Evolutionary conservation across 2,797 vertebrate species (phyloP), one percentile per base, ranked within the genome.

Genomic region (Tangara arthus): DNA sequence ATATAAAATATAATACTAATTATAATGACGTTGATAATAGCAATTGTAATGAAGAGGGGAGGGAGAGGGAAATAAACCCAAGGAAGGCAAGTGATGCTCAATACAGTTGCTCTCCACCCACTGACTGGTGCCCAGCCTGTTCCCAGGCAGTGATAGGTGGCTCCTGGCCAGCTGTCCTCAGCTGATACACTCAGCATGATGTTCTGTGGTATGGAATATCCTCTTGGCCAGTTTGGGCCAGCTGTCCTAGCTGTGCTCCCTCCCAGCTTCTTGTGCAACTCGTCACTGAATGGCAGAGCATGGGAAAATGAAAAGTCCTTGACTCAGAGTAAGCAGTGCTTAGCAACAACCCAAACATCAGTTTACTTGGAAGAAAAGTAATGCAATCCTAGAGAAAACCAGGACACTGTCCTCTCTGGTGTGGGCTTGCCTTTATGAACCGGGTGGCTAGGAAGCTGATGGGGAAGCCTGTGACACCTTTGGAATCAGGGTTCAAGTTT

Each of bases 301-400:
- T n/a, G 53, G 13, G 60, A 79, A 84, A 42, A 19, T 55, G 60
- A 37, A 55, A 42, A 47, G 53, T 18, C 35, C 53, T 66, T 72
- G 47, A 47, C 53, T 60, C 22, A 8, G 27, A 37, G 47, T 60
- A 55, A 84, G 73, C 80, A 78, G 22, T 35, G 32, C 80, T 60
- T 66, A 78, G 80, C 73, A 72, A 66, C 66, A 78, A 37, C 27
- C 15, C 68, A 72, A 79, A 84, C 81, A 90, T 66, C 46, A 60
- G 47, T 60, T 57, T 66, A 11, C 34, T 79, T 19, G 30, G 46
- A 55, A 53, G 81, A 72, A 53, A 49, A 84, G 12, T 28, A 84
- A 37, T 0, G 3, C 53, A 65, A 21, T 60, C 46, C 22, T 0
- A 0, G 34, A n/a, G 60, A 47, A 78, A 60, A 32, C 11, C 19